These are phyloP conservation scores for Melanocharis versteri DNA, from an alignment of 2,113 vertebrate genomes.

Conservation along the genomic window DNA sequence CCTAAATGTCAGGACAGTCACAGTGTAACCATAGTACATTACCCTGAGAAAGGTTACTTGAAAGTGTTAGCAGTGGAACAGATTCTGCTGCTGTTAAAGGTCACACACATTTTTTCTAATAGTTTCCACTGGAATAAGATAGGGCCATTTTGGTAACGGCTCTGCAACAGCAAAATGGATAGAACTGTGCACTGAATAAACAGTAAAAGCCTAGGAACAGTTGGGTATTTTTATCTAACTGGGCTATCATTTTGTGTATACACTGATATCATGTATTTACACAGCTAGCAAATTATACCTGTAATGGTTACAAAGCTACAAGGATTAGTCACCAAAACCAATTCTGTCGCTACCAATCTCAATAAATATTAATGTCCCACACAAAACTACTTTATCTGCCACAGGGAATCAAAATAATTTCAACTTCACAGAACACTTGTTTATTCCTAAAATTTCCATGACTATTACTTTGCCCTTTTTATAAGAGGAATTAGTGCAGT, in stretches of 20 bases:
- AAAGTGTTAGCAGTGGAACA: background rate
- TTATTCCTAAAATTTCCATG: slow-evolving; percentile 16
- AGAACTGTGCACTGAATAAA: background rate
- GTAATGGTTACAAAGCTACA: slow-evolving; percentile 25
- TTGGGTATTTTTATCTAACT: background rate
- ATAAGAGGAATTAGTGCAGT: background rate
- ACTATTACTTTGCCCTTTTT: background rate
- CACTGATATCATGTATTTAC: slow-evolving; percentile 13
- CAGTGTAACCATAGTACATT: background rate
- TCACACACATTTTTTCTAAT: background rate
- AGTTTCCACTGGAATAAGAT: background rate
- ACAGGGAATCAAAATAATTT: background rate
- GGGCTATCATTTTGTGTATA: background rate
- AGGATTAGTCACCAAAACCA: slow-evolving; percentile 36
- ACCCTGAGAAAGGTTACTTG: slow-evolving; percentile 15
- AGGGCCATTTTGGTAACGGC: background rate
- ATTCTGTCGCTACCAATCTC: background rate
- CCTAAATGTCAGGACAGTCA: background rate
- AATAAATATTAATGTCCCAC: slow-evolving; percentile 46
- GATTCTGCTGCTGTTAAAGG: slow-evolving; percentile 21
- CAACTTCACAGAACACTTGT: background rate
- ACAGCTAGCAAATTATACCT: slow-evolving; percentile 26
- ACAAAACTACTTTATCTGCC: background rate
- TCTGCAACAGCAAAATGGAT: background rate
- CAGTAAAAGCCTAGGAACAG: background rate